Conservation (phyloP, 2,888 invertebrate species). For the Amblyjoppa fuscipennis region DNA sequence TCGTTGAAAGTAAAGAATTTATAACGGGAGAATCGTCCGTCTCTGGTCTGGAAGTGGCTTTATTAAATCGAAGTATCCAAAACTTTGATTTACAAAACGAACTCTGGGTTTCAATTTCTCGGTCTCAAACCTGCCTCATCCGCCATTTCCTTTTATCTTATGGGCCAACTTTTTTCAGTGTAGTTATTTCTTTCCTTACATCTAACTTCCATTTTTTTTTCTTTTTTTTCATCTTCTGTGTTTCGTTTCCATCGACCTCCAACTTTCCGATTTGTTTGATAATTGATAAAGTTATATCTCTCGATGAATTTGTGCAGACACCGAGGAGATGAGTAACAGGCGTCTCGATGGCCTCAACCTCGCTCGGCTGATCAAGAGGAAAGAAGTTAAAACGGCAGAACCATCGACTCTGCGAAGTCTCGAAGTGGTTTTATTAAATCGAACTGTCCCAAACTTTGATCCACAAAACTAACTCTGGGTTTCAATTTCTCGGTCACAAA, state of each 20-base stretch:
- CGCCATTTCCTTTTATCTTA: neutral
- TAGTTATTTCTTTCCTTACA: neutral
- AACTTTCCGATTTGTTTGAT: neutral
- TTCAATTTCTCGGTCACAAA: too few relatives aligned
- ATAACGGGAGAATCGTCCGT: neutral
- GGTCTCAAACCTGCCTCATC: neutral
- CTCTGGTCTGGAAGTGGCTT: neutral
- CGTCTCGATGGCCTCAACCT: conserved; percentile 32
- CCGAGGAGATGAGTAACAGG: conserved; percentile 2
- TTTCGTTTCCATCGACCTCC: neutral
- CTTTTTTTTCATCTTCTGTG: neutral
- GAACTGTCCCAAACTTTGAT: too few relatives aligned
- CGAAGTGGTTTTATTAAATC: too few relatives aligned
- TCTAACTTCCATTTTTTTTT: neutral
- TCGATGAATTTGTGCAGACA: conserved; percentile 5
- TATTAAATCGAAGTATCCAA: neutral
- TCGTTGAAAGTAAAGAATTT: neutral
- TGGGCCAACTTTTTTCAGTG: neutral
- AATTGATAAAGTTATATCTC: neutral
- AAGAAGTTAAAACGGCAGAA: too few relatives aligned
- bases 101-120: neutral
- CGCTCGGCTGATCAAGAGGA: conserved; percentile 68
- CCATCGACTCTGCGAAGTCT: too few relatives aligned
- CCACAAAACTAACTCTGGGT: too few relatives aligned
- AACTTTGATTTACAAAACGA: neutral